Percentiles rank a stretch among this genome's conserved stretches.
Evolutionary conservation across 2,888 invertebrate species (phyloP).

Genomic region (Pristionchus fissidentatus): DNA sequence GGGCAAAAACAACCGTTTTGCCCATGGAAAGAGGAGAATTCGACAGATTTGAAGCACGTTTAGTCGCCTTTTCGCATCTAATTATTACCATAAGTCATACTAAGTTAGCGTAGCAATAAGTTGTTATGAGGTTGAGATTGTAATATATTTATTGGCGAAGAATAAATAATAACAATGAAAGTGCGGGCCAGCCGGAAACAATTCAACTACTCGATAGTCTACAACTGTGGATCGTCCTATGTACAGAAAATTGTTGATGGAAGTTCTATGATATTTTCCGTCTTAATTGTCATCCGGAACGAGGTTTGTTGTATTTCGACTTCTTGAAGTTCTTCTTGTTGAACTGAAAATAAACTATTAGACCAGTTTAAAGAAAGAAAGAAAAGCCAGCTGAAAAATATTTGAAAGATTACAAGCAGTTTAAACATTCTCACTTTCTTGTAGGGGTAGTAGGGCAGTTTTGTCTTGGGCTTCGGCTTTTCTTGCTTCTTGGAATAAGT

Average conservation of each 20-base stretch:
- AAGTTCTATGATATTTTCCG: too few relatives aligned
- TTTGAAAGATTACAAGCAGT: background rate
- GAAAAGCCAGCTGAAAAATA: too few relatives aligned
- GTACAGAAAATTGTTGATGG: too few relatives aligned
- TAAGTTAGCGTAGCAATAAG: background rate
- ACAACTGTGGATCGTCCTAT: too few relatives aligned
- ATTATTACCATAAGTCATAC: too few relatives aligned
- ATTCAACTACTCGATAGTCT: too few relatives aligned
- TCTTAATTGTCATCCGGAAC: too few relatives aligned
- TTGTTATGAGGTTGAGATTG: background rate
- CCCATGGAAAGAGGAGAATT: background rate
- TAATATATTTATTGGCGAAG: constrained; percentile 15
- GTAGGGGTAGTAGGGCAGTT: background rate
- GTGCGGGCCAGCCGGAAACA: background rate
- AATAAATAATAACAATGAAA: background rate
- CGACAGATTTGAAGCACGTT: background rate
- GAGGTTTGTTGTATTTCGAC: background rate
- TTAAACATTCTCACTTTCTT: background rate
- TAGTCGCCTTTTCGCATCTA: too few relatives aligned
- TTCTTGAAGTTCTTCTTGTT: background rate
- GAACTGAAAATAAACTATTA: background rate
- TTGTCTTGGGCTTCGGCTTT: background rate
- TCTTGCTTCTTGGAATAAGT: background rate
- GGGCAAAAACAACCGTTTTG: constrained; percentile 11
- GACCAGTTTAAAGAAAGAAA: too few relatives aligned